A percentile compares a stretch with the other conserved stretches of the same genome.
phyloP scores from a whole-genome alignment of 2,888 invertebrate species.

The Gymnocheta viridis region DNA sequence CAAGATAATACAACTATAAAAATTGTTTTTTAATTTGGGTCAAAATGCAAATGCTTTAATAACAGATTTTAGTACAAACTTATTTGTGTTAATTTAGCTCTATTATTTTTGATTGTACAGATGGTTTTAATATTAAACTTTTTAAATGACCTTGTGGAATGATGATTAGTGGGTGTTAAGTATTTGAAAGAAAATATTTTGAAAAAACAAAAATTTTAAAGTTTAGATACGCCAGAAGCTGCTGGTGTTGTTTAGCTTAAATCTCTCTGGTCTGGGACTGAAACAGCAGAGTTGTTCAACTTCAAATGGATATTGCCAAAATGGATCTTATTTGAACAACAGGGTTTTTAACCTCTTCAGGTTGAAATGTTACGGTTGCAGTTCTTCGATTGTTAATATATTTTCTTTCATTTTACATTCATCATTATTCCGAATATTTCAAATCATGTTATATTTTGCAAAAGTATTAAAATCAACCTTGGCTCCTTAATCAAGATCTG shows the following conservation, averaged over 20 bases:
- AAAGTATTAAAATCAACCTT: background rate
- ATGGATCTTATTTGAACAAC: too few relatives aligned
- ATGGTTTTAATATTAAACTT: background rate
- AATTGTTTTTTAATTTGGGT: slow-evolving; percentile 13
- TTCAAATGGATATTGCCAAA: too few relatives aligned
- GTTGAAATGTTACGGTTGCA: too few relatives aligned
- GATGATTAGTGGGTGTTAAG: background rate
- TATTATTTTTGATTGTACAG: background rate
- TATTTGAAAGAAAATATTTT: background rate
- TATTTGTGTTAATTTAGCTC: background rate
- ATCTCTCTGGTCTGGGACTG: too few relatives aligned
- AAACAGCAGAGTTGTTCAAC: too few relatives aligned
- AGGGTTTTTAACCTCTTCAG: too few relatives aligned
- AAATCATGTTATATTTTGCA: too few relatives aligned
- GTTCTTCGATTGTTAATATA: too few relatives aligned
- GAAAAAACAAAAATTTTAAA: background rate
- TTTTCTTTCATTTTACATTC: too few relatives aligned
- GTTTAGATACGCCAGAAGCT: too few relatives aligned
- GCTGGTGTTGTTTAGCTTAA: too few relatives aligned
- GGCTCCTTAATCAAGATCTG: background rate
- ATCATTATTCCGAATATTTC: too few relatives aligned
- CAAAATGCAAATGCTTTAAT: slow-evolving; percentile 6
- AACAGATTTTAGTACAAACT: background rate
- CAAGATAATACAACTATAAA: background rate
- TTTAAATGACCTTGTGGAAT: background rate